Percentiles rank a stretch among this genome's conserved stretches.
These are phyloP conservation scores for Drosophila pectinifera DNA, from an alignment of 1,140 invertebrate genomes.

Conservation along the genomic window DNA sequence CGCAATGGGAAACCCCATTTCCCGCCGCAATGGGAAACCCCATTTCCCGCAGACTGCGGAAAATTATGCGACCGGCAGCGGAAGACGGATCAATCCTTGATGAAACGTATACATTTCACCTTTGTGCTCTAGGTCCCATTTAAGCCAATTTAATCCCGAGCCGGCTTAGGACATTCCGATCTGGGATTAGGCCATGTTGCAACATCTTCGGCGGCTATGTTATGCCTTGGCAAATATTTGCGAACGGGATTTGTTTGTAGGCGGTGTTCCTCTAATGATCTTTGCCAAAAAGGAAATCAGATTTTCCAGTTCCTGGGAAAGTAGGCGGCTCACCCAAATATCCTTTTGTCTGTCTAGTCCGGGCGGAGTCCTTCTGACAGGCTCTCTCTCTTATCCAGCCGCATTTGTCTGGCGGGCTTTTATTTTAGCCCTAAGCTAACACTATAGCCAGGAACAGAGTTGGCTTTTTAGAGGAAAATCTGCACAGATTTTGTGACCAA, in stretches of 20 bases:
- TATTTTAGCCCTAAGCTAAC: slow-evolving; percentile 1
- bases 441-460: background rate
- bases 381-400: slow-evolving; percentile 12
- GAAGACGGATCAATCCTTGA: slow-evolving; percentile 64
- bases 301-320: slow-evolving; percentile 48
- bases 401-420: slow-evolving; percentile 14
- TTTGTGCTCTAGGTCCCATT: slow-evolving; percentile 44
- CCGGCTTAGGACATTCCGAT: slow-evolving; percentile 64
- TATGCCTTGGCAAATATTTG: slow-evolving; percentile 66
- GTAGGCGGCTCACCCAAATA: slow-evolving; percentile 28
- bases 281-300: slow-evolving; percentile 27
- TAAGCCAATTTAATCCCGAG: slow-evolving; percentile 74
- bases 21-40: slow-evolving; percentile 22
- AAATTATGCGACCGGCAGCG: slow-evolving; percentile 65
- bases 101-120: slow-evolving; percentile 54
- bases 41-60: slow-evolving; percentile 53
- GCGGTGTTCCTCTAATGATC: slow-evolving; percentile 61
- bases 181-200: slow-evolving; percentile 73
- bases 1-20: slow-evolving; percentile 14
- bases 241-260: slow-evolving; percentile 45
- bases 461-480: background rate
- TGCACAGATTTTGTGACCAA: background rate
- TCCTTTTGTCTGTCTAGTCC: slow-evolving; percentile 26
- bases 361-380: background rate
- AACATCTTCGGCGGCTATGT: slow-evolving; percentile 57